These are phyloP conservation scores for Hypomecis atomaria DNA, from an alignment of 2,888 invertebrate species.

Conservation along the genomic window DNA sequence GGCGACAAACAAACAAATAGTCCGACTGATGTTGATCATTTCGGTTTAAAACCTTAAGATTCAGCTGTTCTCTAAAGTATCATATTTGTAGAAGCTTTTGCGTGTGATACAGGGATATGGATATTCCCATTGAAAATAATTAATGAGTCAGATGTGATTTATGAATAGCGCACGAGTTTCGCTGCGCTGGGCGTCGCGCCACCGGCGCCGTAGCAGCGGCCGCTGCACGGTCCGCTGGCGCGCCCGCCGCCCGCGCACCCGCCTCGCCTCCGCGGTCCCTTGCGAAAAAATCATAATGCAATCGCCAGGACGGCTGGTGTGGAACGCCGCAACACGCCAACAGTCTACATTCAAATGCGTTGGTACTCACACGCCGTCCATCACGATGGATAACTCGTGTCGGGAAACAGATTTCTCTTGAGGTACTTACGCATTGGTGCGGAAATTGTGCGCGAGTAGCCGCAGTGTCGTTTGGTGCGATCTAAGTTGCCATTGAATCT, in stretches of 20 bases:
- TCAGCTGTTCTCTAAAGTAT: no score
- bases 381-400: conserved; percentile 79
- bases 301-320: conserved; percentile 83
- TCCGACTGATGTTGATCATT: no score
- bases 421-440: conserved; percentile 64
- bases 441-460: conserved; percentile 62
- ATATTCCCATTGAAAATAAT: conserved; percentile 51
- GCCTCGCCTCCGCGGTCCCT: conserved; percentile 78
- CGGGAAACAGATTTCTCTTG: conserved; percentile 79
- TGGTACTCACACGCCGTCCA: conserved; percentile 83
- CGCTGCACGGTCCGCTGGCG: conserved; percentile 80
- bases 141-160: conserved; percentile 47
- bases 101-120: not conserved
- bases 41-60: no score
- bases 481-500: conserved; percentile 77
- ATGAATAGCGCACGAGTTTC: conserved; percentile 62
- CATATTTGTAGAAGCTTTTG: not conserved
- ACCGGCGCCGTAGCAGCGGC: conserved; percentile 65
- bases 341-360: conserved; percentile 83
- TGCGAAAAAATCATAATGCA: conserved; percentile 84
- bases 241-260: conserved; percentile 62
- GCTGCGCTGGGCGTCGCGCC: conserved; percentile 61
- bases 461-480: conserved; percentile 51
- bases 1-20: no score
- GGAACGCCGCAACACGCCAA: conserved; percentile 81